phyloP scores from a whole-genome alignment of 2,113 vertebrate species.

The Sclerurus mexicanus region DNA sequence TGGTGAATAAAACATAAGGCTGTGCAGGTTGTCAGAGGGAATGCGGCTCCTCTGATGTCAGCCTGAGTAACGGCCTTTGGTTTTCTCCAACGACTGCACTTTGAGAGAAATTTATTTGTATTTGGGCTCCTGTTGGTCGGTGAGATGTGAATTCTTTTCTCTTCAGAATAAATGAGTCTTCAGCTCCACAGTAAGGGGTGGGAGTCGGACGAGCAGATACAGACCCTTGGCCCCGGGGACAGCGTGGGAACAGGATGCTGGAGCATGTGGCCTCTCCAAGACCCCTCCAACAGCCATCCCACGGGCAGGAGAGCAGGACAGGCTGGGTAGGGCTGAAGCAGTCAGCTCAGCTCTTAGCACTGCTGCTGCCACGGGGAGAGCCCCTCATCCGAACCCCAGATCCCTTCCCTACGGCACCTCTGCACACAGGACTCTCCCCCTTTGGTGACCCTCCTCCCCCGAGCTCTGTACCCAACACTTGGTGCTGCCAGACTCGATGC shows the following conservation, averaged over 20 bases:
- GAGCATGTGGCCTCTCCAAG: rapidly evolving
- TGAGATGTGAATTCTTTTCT: conserved; percentile 24
- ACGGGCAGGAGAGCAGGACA: rapidly evolving
- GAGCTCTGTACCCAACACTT: neutral
- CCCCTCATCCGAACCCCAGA: neutral
- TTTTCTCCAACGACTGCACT: conserved; percentile 63
- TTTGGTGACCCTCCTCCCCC: neutral
- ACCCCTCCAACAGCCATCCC: neutral
- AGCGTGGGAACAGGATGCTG: rapidly evolving
- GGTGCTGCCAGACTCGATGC: neutral
- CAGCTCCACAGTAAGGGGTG: neutral
- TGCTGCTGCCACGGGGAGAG: neutral
- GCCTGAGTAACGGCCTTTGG: conserved; percentile 65
- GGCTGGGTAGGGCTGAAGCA: neutral
- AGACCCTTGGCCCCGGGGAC: rapidly evolving
- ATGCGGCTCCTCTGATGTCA: conserved; percentile 55
- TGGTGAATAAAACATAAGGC: conserved; percentile 89
- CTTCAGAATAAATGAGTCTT: conserved; percentile 23
- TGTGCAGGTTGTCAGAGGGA: conserved; percentile 60
- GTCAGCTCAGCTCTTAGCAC: rapidly evolving
- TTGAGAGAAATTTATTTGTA: conserved; percentile 74
- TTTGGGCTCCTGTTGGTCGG: conserved; percentile 45
- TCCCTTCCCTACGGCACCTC: neutral
- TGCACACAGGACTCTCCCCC: neutral
- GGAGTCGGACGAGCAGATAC: rapidly evolving